Percentiles rank a stretch among this genome's conserved stretches.
phyloP scores from a whole-genome alignment of 2,797 vertebrate species.

The Harpagifer antarcticus region DNA sequence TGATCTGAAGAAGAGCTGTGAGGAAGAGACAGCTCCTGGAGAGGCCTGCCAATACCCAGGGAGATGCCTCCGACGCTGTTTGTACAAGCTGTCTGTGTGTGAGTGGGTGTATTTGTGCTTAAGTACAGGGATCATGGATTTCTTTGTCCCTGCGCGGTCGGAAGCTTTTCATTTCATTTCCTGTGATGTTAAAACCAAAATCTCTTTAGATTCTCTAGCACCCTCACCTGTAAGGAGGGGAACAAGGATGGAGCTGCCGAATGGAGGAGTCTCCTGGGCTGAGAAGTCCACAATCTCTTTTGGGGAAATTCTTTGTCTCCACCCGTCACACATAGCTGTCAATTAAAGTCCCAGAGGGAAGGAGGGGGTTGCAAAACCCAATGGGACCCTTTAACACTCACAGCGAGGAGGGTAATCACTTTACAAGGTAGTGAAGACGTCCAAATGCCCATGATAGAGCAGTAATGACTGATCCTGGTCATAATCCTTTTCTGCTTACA shows the following conservation, averaged over 20 bases:
- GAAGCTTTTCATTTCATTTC: constrained; percentile 54
- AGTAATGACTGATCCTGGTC: constrained; percentile 64
- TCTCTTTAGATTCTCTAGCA: constrained; percentile 51
- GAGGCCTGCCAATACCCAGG: constrained; percentile 58
- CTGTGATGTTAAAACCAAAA: constrained; percentile 45
- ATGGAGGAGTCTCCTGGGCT: constrained; percentile 3
- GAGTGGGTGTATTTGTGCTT: constrained; percentile 64
- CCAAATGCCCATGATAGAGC: constrained; percentile 55
- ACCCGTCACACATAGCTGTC: constrained; percentile 49
- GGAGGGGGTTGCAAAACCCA: constrained; percentile 41
- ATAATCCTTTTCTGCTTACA: constrained; percentile 65
- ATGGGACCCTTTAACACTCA: constrained; percentile 48
- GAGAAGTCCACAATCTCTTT: constrained; percentile 1
- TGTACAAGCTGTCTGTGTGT: constrained; percentile 51
- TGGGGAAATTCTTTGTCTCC: constrained; percentile 53
- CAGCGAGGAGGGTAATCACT: constrained; percentile 72
- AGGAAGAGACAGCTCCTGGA: constrained; percentile 60
- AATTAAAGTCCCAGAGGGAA: constrained; percentile 37
- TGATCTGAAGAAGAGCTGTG: constrained; percentile 63
- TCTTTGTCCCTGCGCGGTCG: constrained; percentile 57
- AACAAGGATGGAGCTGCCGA: neutral
- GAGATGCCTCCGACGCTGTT: constrained; percentile 61
- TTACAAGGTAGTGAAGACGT: constrained; percentile 74
- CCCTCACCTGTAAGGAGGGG: constrained; percentile 41
- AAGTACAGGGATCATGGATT: constrained; percentile 57